Base-by-base conservation (phyloP, 2,888 invertebrate genomes). In the Vesta saturnalis region DNA sequence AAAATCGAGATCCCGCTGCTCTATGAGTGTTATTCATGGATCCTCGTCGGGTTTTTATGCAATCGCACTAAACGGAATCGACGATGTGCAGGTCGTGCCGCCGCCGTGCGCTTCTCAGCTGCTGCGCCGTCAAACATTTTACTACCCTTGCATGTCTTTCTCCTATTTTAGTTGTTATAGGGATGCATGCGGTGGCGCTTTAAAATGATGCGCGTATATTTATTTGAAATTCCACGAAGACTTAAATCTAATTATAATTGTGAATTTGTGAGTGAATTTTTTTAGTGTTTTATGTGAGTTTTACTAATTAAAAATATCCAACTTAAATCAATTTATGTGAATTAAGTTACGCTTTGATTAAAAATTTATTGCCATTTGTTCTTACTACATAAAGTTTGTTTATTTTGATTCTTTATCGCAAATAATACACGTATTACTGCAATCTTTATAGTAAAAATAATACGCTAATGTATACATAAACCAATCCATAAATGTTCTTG, bases 41-140 rank as follows among this genome's bases (percentile, higher is more conserved):
- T 57, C 59, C 60, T 67, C 63, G 70, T 64, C 67, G 67, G 64
- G 39, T 39, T 46, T 70, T 70, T 70, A 70, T 70, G 70, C 70
- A 70, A 68, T 70, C 61, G 62, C 56, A 56, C 65, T 57, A n/a
- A 39, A 39, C 67, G 64, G 67, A 64, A 70, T 56, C 67, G 61
- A 49, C 66, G 64, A 64, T 43, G 72, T 65, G 71, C 71, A 77
- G 77, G 77, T 76, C 73, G 74, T 72, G 74, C 73, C 72, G 73
- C 68, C 72, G 73, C 69, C 72, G 55, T 60, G 68, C 65, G 60
- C 69, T 60, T 49, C 62, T 72, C 72, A 59, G 58, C 69, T 62
- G 69, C 61, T 69, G 69, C 69, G 60, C 64, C 64, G 69, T 60
- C 69, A 23, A 57, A 47, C 52, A 35, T 52, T 52, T 59, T 39